Evolutionary conservation across 2,888 invertebrate genomes (phyloP), one percentile per base, ranked within the genome.

Genomic region (Deilephila elpenor): DNA sequence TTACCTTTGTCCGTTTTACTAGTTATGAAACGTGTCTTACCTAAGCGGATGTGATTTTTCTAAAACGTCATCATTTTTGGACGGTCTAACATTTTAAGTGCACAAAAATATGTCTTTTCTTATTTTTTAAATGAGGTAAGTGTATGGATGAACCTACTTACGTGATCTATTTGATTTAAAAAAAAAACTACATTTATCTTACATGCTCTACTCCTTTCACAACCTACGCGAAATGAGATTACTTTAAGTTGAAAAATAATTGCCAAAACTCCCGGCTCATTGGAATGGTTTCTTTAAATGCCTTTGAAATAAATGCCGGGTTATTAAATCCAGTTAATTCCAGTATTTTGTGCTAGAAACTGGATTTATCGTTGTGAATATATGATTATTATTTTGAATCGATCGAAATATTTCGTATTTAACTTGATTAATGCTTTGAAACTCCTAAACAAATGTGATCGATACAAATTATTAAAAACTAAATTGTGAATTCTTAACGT

Each of bases 211-310:
- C 74, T 76, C 84, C 86, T 53, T 80, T 89, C 87, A 90, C 89
- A 91, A 90, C 89, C 90, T 89, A 89, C 79, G 82, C 77, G 86
- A 87, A 85, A 88, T 92, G 92, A 93, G 92, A 93, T 93, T 93
- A 87, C 93, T 75, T 75, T 73, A 79, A 83, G 56, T 56, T n/a
- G n/a, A 83, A 84, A 90, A 89, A 60, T 60, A 53, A 71, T 67
- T 77, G 90, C 92, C 88, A 88, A 88, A 79, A 71, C 75, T 86
- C 92, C 93, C 92, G 91, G 91, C 91, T 82, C 75, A 72, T 75
- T 89, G 89, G 90, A 89, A 90, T 90, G 89, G 82, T 85, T 77
- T 75, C 76, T 77, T 77, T 82, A 62, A 72, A 73, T 67, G 59
- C 64, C n/a, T 67, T 72, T 8, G 6, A 25, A 34, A 53, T 29